These are phyloP conservation scores for Macropus fuliginosus DNA, from an alignment of 2,797 vertebrate genomes.

Conservation along the genomic window DNA sequence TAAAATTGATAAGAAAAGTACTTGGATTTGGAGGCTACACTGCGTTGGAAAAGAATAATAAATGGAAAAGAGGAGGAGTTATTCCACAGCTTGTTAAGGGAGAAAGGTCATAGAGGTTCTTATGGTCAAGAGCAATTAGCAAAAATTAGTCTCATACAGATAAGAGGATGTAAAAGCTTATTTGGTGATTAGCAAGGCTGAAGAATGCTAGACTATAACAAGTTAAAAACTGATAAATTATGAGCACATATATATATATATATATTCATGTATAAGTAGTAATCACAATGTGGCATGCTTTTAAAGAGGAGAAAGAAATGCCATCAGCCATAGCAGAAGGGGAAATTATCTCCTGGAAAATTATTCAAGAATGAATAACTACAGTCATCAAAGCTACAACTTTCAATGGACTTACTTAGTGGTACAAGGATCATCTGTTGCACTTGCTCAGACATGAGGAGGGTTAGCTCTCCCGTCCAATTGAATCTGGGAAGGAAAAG, in stretches of 20 bases:
- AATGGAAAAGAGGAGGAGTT: not conserved
- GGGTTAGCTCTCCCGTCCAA: not conserved
- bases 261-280: not conserved
- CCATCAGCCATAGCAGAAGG: not conserved
- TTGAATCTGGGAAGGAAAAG: not conserved
- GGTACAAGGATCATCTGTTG: not conserved
- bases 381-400: not conserved
- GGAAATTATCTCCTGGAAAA: not conserved
- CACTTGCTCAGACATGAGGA: not conserved
- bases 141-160: not conserved
- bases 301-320: not conserved
- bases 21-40: not conserved
- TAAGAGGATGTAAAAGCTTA: not conserved
- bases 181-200: not conserved
- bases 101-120: not conserved
- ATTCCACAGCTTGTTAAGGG: not conserved
- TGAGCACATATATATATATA: not conserved
- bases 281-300: not conserved
- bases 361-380: not conserved
- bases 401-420: not conserved
- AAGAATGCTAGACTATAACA: not conserved
- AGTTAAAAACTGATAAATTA: not conserved
- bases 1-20: not conserved
- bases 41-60: not conserved
- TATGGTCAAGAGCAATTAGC: not conserved